A percentile compares a stretch with the other conserved stretches of the same genome.
phyloP scores from a whole-genome alignment of 2,797 vertebrate genomes.

The Mormyrus proboscirostris region DNA sequence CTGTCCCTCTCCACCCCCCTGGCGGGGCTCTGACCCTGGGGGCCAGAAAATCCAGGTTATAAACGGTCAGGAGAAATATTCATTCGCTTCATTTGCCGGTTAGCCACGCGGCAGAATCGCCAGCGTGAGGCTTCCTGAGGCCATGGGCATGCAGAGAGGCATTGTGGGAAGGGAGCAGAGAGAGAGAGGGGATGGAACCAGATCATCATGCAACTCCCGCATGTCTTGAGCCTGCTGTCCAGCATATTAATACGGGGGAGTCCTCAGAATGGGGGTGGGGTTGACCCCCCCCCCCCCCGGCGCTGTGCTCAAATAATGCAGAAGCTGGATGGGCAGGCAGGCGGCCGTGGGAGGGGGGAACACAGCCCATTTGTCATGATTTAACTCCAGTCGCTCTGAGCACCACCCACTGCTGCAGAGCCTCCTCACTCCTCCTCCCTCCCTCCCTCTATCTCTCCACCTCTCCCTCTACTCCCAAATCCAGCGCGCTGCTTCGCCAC shows the following conservation, averaged over 20 bases:
- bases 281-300: not conserved
- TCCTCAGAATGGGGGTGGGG: constrained; percentile 24
- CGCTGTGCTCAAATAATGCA: not conserved
- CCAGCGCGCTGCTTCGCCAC: not conserved
- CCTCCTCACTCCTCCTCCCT: not conserved
- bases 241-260: constrained; percentile 25
- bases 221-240: constrained; percentile 16
- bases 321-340: not conserved
- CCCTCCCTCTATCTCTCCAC: not conserved
- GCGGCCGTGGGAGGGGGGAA: not conserved
- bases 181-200: not conserved
- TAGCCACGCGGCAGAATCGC: not conserved
- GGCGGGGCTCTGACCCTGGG: not conserved
- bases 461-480: not conserved
- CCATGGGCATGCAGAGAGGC: not conserved
- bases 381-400: constrained; percentile 22
- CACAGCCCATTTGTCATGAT: constrained; percentile 29
- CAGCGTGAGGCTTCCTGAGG: not conserved
- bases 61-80: not conserved
- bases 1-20: not conserved
- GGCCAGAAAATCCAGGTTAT: not conserved
- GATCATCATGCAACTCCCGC: not conserved
- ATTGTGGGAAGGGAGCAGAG: not conserved
- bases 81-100: not conserved
- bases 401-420: constrained; percentile 14